Evolutionary conservation across 2,888 invertebrate genomes (phyloP).

Genomic region (Pristionchus japonicus): DNA sequence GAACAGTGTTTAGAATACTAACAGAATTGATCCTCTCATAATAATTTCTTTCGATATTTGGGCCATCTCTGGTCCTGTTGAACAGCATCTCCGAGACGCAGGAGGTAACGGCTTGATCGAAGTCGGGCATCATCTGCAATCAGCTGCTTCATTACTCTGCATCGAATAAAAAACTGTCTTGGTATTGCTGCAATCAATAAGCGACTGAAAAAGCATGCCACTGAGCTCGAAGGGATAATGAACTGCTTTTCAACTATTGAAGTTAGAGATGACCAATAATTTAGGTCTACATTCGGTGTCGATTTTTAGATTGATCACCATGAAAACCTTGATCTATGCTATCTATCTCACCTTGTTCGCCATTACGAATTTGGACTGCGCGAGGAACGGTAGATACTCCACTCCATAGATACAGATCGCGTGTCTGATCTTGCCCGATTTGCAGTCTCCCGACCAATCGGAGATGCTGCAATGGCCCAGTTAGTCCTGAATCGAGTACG

Average conservation of each 20-base stretch:
- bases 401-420: slow-evolving; percentile 33
- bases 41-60: background rate
- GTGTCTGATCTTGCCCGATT: background rate
- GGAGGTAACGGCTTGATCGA: slow-evolving; percentile 11
- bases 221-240: too few relatives aligned
- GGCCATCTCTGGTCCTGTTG: background rate
- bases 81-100: slow-evolving; percentile 13
- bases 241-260: too few relatives aligned
- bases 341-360: slow-evolving; percentile 39
- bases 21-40: slow-evolving; percentile 1
- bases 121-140: slow-evolving; percentile 38
- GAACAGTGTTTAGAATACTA: background rate
- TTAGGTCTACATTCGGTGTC: too few relatives aligned
- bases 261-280: too few relatives aligned
- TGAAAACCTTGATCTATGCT: too few relatives aligned
- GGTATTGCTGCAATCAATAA: too few relatives aligned
- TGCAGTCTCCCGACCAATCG: background rate
- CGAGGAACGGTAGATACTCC: slow-evolving; percentile 1
- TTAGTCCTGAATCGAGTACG: too few relatives aligned
- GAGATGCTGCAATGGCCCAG: background rate
- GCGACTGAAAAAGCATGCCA: too few relatives aligned
- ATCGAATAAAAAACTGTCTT: too few relatives aligned
- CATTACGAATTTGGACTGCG: background rate
- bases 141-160: background rate
- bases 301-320: too few relatives aligned